phyloP scores from a whole-genome alignment of 2,797 vertebrate genomes.

The Sebastes trivittatus region DNA sequence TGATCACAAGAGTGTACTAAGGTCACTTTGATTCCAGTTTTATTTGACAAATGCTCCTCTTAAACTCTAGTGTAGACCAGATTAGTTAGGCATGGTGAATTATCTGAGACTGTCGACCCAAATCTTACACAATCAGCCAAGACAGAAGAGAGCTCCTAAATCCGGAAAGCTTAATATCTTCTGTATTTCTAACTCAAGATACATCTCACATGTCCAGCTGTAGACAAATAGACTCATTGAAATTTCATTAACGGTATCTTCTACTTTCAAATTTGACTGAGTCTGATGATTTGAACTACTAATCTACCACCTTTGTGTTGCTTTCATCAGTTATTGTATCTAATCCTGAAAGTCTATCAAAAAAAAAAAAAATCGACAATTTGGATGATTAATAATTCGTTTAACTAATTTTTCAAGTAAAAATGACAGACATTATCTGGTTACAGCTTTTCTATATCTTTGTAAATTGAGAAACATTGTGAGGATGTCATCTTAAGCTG shows the following conservation, averaged over 20 bases:
- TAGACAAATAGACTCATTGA: not conserved
- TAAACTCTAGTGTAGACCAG: not conserved
- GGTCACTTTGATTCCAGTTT: constrained; percentile 3
- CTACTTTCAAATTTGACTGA: not conserved
- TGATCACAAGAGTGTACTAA: not conserved
- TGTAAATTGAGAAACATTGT: not conserved
- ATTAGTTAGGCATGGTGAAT: not conserved
- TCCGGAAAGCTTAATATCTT: not conserved
- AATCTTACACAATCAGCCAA: no score
- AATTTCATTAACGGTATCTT: not conserved
- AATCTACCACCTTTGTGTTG: not conserved
- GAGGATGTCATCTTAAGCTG: not conserved
- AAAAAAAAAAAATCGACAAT: rapidly evolving
- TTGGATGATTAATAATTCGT: rapidly evolving
- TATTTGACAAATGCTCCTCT: not conserved
- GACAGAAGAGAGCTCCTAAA: not conserved
- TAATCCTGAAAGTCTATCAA: not conserved
- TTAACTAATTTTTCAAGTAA: not conserved
- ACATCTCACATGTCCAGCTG: not conserved
- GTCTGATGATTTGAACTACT: not conserved
- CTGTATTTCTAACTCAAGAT: not conserved
- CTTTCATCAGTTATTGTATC: not conserved
- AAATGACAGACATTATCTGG: not conserved
- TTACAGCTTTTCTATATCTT: not conserved
- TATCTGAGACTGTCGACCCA: not conserved